These are phyloP conservation scores for Chironomus tentans DNA, from an alignment of 2,888 invertebrate genomes.

Conservation along the genomic window DNA sequence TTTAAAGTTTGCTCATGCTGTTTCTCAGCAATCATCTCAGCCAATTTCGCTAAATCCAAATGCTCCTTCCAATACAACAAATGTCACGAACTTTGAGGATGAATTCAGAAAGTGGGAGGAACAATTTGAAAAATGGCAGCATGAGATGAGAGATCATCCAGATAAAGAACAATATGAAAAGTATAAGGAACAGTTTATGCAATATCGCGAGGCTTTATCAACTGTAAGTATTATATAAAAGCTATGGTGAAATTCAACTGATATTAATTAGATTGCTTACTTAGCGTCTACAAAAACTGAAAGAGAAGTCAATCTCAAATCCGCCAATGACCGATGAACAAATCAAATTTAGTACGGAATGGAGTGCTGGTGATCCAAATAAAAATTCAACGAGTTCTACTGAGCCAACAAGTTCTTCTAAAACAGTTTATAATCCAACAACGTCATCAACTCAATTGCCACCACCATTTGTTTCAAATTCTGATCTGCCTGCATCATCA, in stretches of 20 bases:
- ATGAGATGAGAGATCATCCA: constrained; percentile 83
- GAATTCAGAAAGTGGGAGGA: constrained; percentile 88
- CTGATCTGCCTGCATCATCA: neutral
- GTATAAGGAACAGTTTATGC: constrained; percentile 83
- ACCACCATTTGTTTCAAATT: neutral
- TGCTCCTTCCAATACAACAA: neutral
- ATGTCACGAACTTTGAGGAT: constrained; percentile 60
- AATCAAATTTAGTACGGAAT: constrained; percentile 11
- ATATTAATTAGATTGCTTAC: constrained; percentile 34
- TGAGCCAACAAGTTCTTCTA: neutral
- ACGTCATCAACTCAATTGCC: neutral
- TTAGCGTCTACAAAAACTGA: constrained; percentile 70
- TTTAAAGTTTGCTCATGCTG: neutral
- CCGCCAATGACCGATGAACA: constrained; percentile 29
- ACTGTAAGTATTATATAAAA: neutral
- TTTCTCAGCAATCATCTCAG: neutral
- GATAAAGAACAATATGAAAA: constrained; percentile 76
- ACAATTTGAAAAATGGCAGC: constrained; percentile 85
- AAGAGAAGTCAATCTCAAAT: constrained; percentile 46
- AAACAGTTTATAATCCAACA: neutral
- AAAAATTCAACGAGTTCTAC: neutral
- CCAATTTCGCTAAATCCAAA: neutral
- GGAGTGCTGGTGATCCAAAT: neutral
- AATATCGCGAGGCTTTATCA: constrained; percentile 67
- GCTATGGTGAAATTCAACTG: neutral